A percentile compares a stretch with the other conserved stretches of the same genome.
These are phyloP conservation scores for Plecturocebus donacophilus DNA, from an alignment of 2,113 vertebrate species.

Conservation along the genomic window DNA sequence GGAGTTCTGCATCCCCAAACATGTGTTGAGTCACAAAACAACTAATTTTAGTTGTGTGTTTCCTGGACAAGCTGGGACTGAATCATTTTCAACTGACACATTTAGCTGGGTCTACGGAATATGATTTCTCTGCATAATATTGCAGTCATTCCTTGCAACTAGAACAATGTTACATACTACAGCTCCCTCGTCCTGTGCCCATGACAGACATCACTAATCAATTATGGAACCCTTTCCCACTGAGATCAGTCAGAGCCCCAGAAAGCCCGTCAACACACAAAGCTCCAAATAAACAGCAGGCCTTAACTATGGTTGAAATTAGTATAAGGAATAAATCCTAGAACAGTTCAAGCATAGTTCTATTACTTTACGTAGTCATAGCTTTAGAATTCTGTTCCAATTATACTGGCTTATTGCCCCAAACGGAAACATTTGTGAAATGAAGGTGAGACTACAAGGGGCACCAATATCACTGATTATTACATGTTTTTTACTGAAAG, in stretches of 20 bases:
- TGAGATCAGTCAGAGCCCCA: constrained; percentile 9
- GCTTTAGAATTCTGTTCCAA: constrained; percentile 46
- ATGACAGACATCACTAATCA: constrained; percentile 66
- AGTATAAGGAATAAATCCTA: constrained; percentile 49
- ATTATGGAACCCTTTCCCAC: constrained; percentile 24
- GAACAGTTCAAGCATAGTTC: background rate
- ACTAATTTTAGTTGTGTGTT: background rate
- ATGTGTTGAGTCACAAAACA: background rate
- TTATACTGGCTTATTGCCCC: background rate
- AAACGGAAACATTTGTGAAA: constrained; percentile 53
- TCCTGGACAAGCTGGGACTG: background rate
- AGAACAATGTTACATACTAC: background rate
- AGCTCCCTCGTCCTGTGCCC: background rate
- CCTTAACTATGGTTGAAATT: constrained; percentile 39
- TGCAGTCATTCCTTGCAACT: background rate
- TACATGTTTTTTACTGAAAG: background rate
- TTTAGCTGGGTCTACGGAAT: background rate
- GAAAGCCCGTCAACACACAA: constrained; percentile 40
- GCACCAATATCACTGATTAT: background rate
- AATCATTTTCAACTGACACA: background rate
- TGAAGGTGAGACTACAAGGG: background rate
- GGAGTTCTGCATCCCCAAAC: background rate
- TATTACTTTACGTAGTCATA: constrained; percentile 1
- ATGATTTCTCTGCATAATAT: constrained; percentile 10
- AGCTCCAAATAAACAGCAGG: constrained; percentile 32